Conservation (phyloP, 2,797 vertebrate species). For the Peromyscus attwateri region DNA sequence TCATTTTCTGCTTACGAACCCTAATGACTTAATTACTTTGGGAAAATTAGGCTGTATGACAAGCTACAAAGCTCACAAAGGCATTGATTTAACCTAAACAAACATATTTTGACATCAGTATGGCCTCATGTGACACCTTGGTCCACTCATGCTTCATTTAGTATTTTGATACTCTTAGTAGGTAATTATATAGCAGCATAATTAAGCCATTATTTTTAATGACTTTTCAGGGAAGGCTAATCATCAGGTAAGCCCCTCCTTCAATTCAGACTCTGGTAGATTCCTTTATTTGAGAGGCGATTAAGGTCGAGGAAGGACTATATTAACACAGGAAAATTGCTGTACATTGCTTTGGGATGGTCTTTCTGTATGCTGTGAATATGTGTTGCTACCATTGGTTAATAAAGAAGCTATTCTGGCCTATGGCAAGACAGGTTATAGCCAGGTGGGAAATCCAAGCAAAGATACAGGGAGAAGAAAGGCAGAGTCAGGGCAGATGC, state of each 20-base stretch:
- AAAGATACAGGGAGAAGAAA: no score
- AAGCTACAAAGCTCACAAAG: neutral
- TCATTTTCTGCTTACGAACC: neutral
- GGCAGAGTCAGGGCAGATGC: no score
- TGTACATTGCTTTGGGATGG: no score
- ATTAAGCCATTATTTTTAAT: slow-evolving; percentile 62
- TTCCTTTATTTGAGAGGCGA: neutral
- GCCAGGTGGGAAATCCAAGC: no score
- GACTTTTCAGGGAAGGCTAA: slow-evolving; percentile 32
- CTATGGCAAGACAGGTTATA: no score
- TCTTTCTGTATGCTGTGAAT: no score
- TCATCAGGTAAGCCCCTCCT: neutral
- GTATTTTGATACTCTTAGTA: slow-evolving; percentile 57
- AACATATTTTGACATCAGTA: slow-evolving; percentile 46
- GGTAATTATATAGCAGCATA: slow-evolving; percentile 14
- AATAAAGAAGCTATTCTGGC: no score
- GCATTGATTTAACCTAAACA: slow-evolving; percentile 2
- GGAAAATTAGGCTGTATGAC: slow-evolving; percentile 24
- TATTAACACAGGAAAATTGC: neutral
- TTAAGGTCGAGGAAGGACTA: neutral
- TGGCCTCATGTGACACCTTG: slow-evolving; percentile 8
- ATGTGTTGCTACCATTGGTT: no score
- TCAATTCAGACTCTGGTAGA: neutral
- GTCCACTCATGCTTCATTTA: neutral
- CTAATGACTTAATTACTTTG: neutral